phyloP scores from a whole-genome alignment of 64 coral and sea anemone species.

The Stichodactyla helianthus region DNA sequence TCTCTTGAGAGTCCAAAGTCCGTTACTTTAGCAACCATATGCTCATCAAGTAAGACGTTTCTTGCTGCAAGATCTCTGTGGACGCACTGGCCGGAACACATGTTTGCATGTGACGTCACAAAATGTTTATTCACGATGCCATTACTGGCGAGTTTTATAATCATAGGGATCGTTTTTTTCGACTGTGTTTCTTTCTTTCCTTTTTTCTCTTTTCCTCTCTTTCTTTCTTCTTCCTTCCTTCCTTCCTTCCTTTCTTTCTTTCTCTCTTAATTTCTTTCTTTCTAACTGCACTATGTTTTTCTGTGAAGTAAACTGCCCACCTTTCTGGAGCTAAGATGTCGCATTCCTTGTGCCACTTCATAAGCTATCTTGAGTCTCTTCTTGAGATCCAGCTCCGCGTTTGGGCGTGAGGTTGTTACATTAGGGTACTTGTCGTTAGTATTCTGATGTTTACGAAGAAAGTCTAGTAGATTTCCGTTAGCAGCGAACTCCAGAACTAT shows the following conservation, averaged over 20 bases:
- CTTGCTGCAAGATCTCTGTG: conserved; percentile 7
- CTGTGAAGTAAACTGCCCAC: not conserved
- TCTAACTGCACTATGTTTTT: too few species aligned
- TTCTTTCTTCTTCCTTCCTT: too few species aligned
- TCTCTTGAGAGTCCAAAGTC: conserved; percentile 9
- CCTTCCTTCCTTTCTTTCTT: too few species aligned
- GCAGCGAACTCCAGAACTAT: not conserved
- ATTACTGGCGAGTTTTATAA: too few species aligned
- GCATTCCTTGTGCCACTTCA: not conserved
- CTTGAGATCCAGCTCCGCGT: not conserved
- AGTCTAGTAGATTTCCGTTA: not conserved
- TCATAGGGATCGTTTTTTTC: too few species aligned
- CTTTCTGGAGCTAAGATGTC: not conserved
- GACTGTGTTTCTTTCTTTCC: too few species aligned
- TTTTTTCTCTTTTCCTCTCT: too few species aligned
- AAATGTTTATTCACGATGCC: too few species aligned
- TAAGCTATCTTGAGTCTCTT: not conserved
- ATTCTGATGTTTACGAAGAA: not conserved
- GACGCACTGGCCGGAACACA: not conserved
- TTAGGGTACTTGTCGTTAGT: not conserved
- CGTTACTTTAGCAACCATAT: not conserved
- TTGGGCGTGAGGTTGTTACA: not conserved
- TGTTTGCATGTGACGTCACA: too few species aligned
- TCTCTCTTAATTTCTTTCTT: too few species aligned
- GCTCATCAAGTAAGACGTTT: not conserved